Evolutionary conservation across 2,888 invertebrate species (phyloP).

Genomic region (Macrophya alboannulata): DNA sequence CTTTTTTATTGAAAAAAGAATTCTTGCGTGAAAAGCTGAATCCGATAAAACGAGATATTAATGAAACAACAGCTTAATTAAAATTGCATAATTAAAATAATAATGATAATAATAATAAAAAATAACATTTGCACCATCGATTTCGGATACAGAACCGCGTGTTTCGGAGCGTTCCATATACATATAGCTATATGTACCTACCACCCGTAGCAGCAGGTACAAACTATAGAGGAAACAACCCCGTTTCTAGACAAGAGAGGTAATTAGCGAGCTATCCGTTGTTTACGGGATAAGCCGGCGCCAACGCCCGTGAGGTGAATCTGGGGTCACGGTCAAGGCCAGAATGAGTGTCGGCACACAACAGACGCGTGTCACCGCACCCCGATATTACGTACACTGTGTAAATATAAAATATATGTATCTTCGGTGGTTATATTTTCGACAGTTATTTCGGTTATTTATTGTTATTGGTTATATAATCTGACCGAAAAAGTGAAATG

Average conservation of each 20-base stretch:
- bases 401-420: neutral
- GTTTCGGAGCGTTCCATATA: neutral
- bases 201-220: neutral
- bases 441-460: too few relatives aligned
- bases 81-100: neutral
- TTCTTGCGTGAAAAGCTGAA: neutral
- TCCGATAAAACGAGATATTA: neutral
- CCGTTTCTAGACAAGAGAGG: conserved; percentile 27
- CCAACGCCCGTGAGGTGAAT: conserved; percentile 33
- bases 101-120: neutral
- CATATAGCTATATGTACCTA: neutral
- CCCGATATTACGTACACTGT: neutral
- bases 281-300: conserved; percentile 43
- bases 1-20: neutral
- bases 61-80: neutral
- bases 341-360: conserved; percentile 20
- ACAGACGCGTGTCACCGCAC: conserved; percentile 29
- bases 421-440: too few relatives aligned
- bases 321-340: conserved; percentile 45
- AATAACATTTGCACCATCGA: neutral
- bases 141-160: neutral
- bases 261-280: conserved; percentile 32
- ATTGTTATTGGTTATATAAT: neutral
- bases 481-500: neutral
- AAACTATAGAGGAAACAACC: conserved; percentile 5